Conservation (phyloP, 2,113 vertebrate species). For the Catagonus wagneri region DNA sequence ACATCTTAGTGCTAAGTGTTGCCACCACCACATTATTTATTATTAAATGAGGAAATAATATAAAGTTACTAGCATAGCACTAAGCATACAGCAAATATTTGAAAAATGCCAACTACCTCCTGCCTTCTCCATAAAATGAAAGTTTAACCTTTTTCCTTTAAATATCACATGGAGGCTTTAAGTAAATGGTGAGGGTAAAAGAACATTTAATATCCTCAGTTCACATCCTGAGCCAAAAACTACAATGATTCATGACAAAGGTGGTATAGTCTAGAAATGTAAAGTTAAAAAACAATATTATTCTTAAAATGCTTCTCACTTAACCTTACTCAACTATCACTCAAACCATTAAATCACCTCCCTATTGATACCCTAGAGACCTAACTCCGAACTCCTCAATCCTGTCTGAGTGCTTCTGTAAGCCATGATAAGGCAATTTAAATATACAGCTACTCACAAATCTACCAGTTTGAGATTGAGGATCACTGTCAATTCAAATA, state of each 20-base stretch:
- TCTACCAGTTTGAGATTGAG: neutral
- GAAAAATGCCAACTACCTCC: neutral
- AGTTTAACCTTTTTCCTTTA: neutral
- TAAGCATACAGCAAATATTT: neutral
- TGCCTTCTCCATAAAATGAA: neutral
- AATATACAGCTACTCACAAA: neutral
- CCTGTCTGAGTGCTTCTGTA: neutral
- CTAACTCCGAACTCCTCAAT: neutral
- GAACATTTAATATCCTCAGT: neutral
- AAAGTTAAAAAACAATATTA: neutral
- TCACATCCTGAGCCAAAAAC: neutral
- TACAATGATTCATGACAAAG: neutral
- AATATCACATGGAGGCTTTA: neutral
- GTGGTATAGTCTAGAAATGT: neutral
- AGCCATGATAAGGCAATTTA: neutral
- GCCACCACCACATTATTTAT: neutral
- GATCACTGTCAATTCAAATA: neutral
- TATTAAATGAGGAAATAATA: slow-evolving; percentile 18
- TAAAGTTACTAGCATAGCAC: neutral
- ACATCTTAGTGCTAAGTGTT: neutral
- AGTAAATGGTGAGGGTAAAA: neutral
- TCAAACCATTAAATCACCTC: neutral
- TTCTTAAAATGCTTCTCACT: neutral
- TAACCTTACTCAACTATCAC: neutral
- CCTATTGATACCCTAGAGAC: neutral